Evolutionary conservation across 2,113 vertebrate genomes (phyloP).

Genomic region (Trematocara zebra): DNA sequence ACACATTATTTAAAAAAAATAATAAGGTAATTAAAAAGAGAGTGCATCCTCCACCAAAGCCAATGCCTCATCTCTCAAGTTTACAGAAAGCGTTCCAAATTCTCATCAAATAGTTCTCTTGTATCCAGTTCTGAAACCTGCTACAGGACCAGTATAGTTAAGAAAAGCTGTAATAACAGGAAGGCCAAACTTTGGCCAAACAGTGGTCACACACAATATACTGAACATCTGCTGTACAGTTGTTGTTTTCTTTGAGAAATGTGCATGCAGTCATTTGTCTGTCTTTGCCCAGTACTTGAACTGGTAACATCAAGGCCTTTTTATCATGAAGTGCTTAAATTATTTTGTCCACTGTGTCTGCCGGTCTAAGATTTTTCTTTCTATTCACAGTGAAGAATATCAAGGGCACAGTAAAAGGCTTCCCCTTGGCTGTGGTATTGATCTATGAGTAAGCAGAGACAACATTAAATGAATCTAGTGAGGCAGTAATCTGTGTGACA

Average conservation of each 20-base stretch:
- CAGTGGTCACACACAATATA: not conserved
- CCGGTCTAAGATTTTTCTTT: not conserved
- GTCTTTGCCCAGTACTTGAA: not conserved
- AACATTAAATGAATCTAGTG: conserved; percentile 49
- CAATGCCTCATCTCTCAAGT: not conserved
- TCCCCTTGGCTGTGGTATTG: conserved; percentile 36
- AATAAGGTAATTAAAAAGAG: not conserved
- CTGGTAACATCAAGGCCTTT: not conserved
- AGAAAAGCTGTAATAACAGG: not conserved
- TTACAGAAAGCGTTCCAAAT: not conserved
- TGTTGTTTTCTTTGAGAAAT: not conserved
- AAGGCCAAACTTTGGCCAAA: not conserved
- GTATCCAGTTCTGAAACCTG: not conserved
- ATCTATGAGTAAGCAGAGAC: conserved; percentile 43
- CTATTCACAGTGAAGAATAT: conserved; percentile 15
- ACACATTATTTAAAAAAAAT: not conserved
- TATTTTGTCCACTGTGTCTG: not conserved
- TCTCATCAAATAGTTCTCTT: not conserved
- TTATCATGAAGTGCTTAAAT: not conserved
- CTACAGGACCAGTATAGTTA: not conserved
- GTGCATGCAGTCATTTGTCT: not conserved
- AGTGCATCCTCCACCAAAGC: not conserved
- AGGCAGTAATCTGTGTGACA: conserved; percentile 42
- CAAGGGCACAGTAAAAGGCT: conserved; percentile 41
- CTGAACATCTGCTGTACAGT: not conserved